These are phyloP conservation scores for Auanema freiburgensis DNA, from an alignment of 2,888 invertebrate genomes.

Conservation along the genomic window DNA sequence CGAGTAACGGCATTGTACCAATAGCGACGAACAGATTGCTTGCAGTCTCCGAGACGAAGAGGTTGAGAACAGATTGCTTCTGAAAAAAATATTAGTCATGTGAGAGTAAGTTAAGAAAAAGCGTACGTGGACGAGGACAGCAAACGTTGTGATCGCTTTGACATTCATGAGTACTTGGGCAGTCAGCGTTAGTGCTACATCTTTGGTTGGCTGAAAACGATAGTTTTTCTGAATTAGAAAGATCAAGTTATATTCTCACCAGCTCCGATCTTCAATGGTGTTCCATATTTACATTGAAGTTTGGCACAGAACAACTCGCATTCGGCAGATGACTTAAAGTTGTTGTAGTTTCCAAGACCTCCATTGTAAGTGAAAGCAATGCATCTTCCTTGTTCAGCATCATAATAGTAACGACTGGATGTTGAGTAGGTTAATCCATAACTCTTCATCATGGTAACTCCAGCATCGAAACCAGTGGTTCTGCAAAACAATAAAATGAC, in stretches of 20 bases:
- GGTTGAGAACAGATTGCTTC: slow-evolving; percentile 64
- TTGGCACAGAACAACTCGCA: slow-evolving; percentile 63
- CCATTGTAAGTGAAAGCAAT: slow-evolving; percentile 63
- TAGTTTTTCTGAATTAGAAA: background rate
- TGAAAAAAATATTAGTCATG: slow-evolving; percentile 29
- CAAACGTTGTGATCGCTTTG: slow-evolving; percentile 63
- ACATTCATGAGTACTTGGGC: slow-evolving; percentile 62
- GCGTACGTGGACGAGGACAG: slow-evolving; percentile 61
- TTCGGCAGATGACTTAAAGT: slow-evolving; percentile 60
- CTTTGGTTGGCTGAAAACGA: slow-evolving; percentile 37
- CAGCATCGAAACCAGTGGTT: slow-evolving; percentile 57
- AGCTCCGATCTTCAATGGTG: slow-evolving; percentile 56
- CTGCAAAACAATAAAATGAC: slow-evolving; percentile 19
- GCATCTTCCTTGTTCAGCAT: slow-evolving; percentile 61
- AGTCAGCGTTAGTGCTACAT: slow-evolving; percentile 59
- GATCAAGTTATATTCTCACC: slow-evolving; percentile 27
- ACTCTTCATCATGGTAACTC: slow-evolving; percentile 55
- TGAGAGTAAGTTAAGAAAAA: background rate
- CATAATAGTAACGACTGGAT: slow-evolving; percentile 57
- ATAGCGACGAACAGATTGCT: slow-evolving; percentile 57
- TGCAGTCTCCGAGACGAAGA: slow-evolving; percentile 63
- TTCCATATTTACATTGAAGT: slow-evolving; percentile 60
- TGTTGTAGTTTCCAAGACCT: slow-evolving; percentile 63
- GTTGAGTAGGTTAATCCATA: slow-evolving; percentile 56
- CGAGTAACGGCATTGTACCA: slow-evolving; percentile 63